phyloP scores from a whole-genome alignment of 2,113 vertebrate genomes.

The Oryzias javanicus region DNA sequence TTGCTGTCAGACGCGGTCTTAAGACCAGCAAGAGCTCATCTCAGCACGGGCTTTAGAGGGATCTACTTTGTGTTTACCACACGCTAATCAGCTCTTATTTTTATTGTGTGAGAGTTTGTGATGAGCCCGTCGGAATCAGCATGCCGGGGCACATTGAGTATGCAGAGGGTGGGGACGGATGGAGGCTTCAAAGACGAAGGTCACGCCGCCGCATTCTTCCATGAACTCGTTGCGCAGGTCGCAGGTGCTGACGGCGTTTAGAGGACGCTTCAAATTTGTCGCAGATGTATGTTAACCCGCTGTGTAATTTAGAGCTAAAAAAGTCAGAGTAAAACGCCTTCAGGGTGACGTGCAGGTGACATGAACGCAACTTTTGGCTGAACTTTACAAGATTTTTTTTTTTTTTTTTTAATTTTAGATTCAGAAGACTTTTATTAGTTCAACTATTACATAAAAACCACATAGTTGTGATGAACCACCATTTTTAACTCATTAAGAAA shows the following conservation, averaged over 20 bases:
- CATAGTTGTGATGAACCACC: too few relatives aligned
- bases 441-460: too few relatives aligned
- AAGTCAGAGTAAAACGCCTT: too few relatives aligned
- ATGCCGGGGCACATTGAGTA: conserved; percentile 50
- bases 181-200: conserved; percentile 45
- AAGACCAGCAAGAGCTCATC: conserved; percentile 12
- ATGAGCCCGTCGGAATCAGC: conserved; percentile 7
- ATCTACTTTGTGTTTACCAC: conserved; percentile 13
- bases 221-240: conserved; percentile 51
- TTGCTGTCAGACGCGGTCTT: conserved; percentile 18
- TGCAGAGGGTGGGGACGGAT: conserved; percentile 38
- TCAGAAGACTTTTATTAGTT: too few relatives aligned
- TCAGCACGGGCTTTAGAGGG: conserved; percentile 11
- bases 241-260: conserved; percentile 18
- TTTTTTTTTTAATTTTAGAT: too few relatives aligned
- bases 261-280: too few relatives aligned
- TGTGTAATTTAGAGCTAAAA: too few relatives aligned
- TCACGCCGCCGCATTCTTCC: conserved; percentile 57
- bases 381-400: too few relatives aligned
- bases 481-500: too few relatives aligned
- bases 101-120: conserved; percentile 8
- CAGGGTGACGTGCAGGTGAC: too few relatives aligned
- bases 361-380: too few relatives aligned
- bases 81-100: conserved; percentile 26
- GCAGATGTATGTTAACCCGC: too few relatives aligned